phyloP scores from a whole-genome alignment of 2,888 invertebrate species.

The Apamea anceps region DNA sequence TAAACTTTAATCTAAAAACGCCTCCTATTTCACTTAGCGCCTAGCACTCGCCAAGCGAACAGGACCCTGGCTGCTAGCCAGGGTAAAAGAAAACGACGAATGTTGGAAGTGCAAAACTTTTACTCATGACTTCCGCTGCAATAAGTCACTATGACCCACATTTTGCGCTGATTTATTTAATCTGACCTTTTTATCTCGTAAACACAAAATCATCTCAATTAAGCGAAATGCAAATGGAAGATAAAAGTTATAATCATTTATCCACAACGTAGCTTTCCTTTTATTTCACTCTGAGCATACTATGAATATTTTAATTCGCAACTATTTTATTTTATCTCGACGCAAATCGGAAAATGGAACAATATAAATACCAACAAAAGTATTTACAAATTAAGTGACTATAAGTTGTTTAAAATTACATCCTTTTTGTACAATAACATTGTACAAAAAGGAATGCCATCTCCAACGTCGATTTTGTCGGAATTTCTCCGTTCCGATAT shows the following conservation, averaged over 20 bases:
- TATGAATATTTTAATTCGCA: conserved; percentile 13
- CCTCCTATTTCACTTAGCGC: conserved; percentile 2
- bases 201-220: conserved; percentile 24
- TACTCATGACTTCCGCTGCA: conserved; percentile 8
- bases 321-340: conserved; percentile 14
- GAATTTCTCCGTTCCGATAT: conserved; percentile 24
- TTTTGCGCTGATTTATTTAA: conserved; percentile 10
- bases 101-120: conserved; percentile 7
- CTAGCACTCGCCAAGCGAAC: conserved; percentile 7
- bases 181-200: conserved; percentile 3
- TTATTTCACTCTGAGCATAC: conserved; percentile 7
- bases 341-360: conserved; percentile 5
- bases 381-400: conserved; percentile 22
- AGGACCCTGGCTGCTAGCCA: conserved; percentile 35
- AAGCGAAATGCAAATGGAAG: conserved; percentile 25
- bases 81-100: conserved; percentile 12
- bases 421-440: no score
- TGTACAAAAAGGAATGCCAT: conserved; percentile 17
- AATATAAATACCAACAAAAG: conserved; percentile 21
- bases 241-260: conserved; percentile 9
- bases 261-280: not conserved
- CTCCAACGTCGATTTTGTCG: conserved; percentile 16
- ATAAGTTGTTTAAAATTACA: no score
- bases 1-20: not conserved
- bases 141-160: conserved; percentile 25